These are phyloP conservation scores for Phyllotis vaccarum DNA, from an alignment of 2,797 vertebrate species.

Conservation along the genomic window DNA sequence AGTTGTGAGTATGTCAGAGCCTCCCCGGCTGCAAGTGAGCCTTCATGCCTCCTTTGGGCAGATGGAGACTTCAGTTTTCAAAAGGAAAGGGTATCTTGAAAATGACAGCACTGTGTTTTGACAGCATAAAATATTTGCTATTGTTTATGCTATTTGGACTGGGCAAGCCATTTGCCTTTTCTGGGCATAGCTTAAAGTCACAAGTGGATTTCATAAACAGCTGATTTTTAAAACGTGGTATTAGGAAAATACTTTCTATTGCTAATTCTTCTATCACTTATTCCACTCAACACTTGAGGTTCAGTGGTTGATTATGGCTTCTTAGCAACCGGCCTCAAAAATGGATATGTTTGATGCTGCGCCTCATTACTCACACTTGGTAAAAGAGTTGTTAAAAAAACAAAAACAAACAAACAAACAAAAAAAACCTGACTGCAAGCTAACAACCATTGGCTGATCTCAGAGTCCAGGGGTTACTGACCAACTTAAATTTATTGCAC, in stretches of 20 bases:
- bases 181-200: constrained; percentile 74
- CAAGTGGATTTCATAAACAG: constrained; percentile 75
- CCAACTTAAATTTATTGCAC: constrained; percentile 75
- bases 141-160: constrained; percentile 77
- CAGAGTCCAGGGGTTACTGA: constrained; percentile 78
- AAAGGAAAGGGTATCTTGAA: constrained; percentile 55
- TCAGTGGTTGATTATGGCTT: constrained; percentile 74
- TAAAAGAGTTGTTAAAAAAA: constrained; percentile 83
- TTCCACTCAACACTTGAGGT: constrained; percentile 79
- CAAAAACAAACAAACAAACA: too few species aligned
- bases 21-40: constrained; percentile 40
- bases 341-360: constrained; percentile 75
- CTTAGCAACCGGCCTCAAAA: constrained; percentile 81
- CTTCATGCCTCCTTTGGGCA: constrained; percentile 34
- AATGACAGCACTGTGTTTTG: constrained; percentile 73
- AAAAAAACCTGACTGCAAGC: constrained; percentile 79
- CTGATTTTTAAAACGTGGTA: constrained; percentile 77
- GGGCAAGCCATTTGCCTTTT: constrained; percentile 81
- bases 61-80: constrained; percentile 67
- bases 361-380: constrained; percentile 81
- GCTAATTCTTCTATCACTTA: constrained; percentile 83
- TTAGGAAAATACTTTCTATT: constrained; percentile 83
- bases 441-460: constrained; percentile 77
- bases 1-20: background rate
- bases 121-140: constrained; percentile 70